Evolutionary conservation across 2,113 vertebrate genomes (phyloP).

Genomic region (Arothron firmamentum): DNA sequence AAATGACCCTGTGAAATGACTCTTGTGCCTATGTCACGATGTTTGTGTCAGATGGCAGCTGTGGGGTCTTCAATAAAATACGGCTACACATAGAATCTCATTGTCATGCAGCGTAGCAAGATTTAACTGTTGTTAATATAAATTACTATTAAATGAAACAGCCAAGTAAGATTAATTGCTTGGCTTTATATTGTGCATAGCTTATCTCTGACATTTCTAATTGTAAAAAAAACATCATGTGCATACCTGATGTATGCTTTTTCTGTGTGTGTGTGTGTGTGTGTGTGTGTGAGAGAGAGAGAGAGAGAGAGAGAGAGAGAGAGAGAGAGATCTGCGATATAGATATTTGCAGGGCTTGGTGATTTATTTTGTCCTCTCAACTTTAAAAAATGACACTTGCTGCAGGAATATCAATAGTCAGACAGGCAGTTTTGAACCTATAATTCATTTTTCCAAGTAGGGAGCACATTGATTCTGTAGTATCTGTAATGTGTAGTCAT

Average conservation of each 20-base stretch:
- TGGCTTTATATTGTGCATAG: conserved; percentile 48
- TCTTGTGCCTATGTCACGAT: conserved; percentile 33
- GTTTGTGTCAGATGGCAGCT: conserved; percentile 21
- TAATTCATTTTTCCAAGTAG: conserved; percentile 68
- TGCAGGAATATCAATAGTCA: conserved; percentile 64
- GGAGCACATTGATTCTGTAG: conserved; percentile 68
- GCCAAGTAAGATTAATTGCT: conserved; percentile 58
- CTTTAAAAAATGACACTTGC: conserved; percentile 56
- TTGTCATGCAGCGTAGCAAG: conserved; percentile 11
- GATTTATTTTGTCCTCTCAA: conserved; percentile 47
- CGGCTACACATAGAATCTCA: conserved; percentile 1
- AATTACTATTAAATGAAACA: conserved; percentile 38
- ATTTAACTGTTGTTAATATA: conserved; percentile 4
- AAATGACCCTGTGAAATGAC: conserved; percentile 35
- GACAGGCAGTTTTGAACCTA: conserved; percentile 64
- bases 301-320: background rate
- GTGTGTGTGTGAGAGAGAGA: too few species aligned
- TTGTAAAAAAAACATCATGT: conserved; percentile 49
- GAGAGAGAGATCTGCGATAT: background rate
- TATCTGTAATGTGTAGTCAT: conserved; percentile 70
- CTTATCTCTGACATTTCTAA: conserved; percentile 54
- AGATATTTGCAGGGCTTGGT: too few species aligned
- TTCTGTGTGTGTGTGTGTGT: too few species aligned
- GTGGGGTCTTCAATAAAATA: conserved; percentile 25
- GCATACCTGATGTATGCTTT: too few species aligned